Percentiles rank a stretch among this genome's conserved stretches.
Evolutionary conservation across 2,113 vertebrate species (phyloP).

Genomic region (Jaculus jaculus): DNA sequence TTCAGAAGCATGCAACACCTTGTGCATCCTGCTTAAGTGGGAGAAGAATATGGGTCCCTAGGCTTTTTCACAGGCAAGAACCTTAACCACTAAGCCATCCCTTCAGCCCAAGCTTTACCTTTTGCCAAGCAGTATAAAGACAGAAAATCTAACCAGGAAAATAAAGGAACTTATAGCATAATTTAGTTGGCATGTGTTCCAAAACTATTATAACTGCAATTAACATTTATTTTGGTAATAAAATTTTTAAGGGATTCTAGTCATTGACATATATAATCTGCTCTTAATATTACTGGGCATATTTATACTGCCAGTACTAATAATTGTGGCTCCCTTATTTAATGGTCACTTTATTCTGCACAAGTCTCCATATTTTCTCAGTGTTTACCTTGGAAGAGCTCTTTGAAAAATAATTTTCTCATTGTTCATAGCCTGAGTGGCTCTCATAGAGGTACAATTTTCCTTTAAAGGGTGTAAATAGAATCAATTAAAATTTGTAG

Average conservation of each 20-base stretch:
- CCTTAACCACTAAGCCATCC: no score
- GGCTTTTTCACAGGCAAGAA: no score
- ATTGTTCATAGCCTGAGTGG: constrained; percentile 36
- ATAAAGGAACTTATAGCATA: background rate
- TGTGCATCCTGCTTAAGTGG: no score
- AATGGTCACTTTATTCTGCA: constrained; percentile 25
- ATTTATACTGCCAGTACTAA: constrained; percentile 38
- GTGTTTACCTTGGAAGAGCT: constrained; percentile 32
- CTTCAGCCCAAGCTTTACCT: background rate
- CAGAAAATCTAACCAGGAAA: background rate
- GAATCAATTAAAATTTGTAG: constrained; percentile 31
- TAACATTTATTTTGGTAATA: constrained; percentile 48
- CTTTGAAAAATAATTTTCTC: constrained; percentile 55
- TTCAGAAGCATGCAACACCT: no score
- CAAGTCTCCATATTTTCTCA: constrained; percentile 43
- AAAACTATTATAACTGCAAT: background rate
- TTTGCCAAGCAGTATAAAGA: background rate
- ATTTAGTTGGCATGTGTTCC: background rate
- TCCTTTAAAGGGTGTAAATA: constrained; percentile 21
- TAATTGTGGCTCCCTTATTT: constrained; percentile 32
- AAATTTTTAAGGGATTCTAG: constrained; percentile 50
- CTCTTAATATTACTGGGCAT: constrained; percentile 48
- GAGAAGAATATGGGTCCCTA: no score
- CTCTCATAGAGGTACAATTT: constrained; percentile 1
- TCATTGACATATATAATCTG: constrained; percentile 35